Evolutionary conservation across 1,140 invertebrate genomes (phyloP).

Genomic region (Whitmania pigra): DNA sequence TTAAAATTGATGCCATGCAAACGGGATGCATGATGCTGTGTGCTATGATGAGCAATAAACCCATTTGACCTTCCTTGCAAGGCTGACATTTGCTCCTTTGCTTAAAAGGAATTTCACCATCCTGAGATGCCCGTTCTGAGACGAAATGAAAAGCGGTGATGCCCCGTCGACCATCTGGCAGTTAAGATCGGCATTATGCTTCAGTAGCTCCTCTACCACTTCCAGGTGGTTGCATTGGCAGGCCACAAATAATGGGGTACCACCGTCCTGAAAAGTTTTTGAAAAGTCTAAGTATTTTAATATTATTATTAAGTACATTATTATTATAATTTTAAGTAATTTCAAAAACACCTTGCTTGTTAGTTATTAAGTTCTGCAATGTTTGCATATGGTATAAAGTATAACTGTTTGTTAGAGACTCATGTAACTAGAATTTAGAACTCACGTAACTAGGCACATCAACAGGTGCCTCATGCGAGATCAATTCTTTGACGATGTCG

Average conservation of each 20-base stretch:
- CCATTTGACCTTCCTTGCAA: conserved; percentile 34
- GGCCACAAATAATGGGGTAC: conserved; percentile 76
- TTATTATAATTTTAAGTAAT: too few relatives aligned
- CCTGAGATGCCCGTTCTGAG: conserved; percentile 41
- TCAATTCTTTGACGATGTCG: conserved; percentile 61
- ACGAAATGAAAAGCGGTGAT: conserved; percentile 39
- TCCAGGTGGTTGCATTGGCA: conserved; percentile 78
- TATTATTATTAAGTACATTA: too few relatives aligned
- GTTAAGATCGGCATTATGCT: conserved; percentile 66
- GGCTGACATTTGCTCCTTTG: conserved; percentile 37
- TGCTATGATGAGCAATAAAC: not conserved
- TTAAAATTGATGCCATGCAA: not conserved
- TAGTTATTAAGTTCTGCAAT: conserved; percentile 12
- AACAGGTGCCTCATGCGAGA: conserved; percentile 62
- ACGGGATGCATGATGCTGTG: not conserved
- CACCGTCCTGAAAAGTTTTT: conserved; percentile 59
- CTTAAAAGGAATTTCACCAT: conserved; percentile 36
- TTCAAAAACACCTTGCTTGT: not conserved
- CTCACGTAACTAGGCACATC: conserved; percentile 68
- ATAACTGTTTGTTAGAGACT: not conserved
- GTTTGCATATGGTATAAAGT: not conserved
- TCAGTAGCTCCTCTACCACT: conserved; percentile 66
- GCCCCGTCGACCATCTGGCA: conserved; percentile 55
- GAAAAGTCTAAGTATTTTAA: not conserved
- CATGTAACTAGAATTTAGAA: conserved; percentile 67